phyloP scores from a whole-genome alignment of 2,797 vertebrate genomes.

The Sebastes taczanowskii region DNA sequence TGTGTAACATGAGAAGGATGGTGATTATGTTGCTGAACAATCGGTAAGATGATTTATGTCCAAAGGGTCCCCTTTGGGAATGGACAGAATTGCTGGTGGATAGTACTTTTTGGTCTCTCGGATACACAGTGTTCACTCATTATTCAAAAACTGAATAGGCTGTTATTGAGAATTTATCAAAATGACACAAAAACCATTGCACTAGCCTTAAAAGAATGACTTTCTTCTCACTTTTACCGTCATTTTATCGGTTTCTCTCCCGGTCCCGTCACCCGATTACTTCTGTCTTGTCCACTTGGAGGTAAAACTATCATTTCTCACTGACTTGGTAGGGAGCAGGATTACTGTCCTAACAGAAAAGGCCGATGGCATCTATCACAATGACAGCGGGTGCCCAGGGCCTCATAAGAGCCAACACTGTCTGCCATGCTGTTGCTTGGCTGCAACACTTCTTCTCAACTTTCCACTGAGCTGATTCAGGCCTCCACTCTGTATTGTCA shows the following conservation, averaged over 20 bases:
- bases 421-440: conserved; percentile 34
- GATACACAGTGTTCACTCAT: not conserved
- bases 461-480: conserved; percentile 34
- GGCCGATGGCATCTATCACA: conserved; percentile 32
- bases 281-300: not conserved
- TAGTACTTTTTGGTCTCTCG: not conserved
- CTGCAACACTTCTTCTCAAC: conserved; percentile 42
- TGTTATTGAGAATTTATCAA: not conserved
- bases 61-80: not conserved
- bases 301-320: conserved; percentile 34
- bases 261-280: not conserved
- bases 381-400: conserved; percentile 23
- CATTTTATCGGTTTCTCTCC: not conserved
- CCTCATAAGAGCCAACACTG: conserved; percentile 18
- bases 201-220: not conserved
- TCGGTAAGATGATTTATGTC: not conserved
- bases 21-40: not conserved
- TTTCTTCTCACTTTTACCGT: not conserved
- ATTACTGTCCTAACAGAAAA: conserved; percentile 33
- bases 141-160: not conserved
- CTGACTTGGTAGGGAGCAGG: conserved; percentile 17
- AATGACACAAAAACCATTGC: not conserved
- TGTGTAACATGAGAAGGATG: not conserved
- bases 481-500: conserved; percentile 47
- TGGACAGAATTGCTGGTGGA: not conserved